Base-by-base conservation (phyloP, 2,113 vertebrate species). In the Numida meleagris region DNA sequence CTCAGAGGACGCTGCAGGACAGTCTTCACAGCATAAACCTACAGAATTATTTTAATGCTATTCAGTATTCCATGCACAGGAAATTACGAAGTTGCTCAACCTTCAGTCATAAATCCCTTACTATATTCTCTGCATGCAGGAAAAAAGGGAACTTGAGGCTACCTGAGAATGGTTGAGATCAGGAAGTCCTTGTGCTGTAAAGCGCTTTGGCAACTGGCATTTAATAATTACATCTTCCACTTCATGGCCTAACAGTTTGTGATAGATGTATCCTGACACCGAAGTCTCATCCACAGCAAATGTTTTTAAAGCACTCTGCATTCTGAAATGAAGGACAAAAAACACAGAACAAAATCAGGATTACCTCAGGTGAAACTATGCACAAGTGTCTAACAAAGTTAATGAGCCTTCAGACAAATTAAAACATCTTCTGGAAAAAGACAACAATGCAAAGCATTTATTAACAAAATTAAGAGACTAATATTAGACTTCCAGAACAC, bases 101-200 rank as follows among this genome's bases (percentile, higher is more conserved):
- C 21, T 65, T 40, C n/a, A 0, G 21, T 68, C 18, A 2, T 29
- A 45, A 50, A 38, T 23, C 14, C 59, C n/a, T 24, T 17, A 6
- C 71, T 13, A 1, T 19, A 12, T 12, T 17, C 48, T 34, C 24
- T 9, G 68, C 4, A 2, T 4, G 33, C 3, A 48, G 29, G 2
- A 29, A 14, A 25, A 73, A 48, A 40, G 17, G 16, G 57, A 53
- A 72, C 70, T 16, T 5, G 40, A 53, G 13, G 61, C 86, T 88
- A 99, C 99, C 99, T 99, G 99, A 65, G 99, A 99, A 96, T 99
- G 99, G 96, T 99, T 99, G 96, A 99, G 99, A 97, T 99, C 99
- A 3, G 99, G 99, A 25, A 99, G 98, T 13, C 99, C 99, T 92
- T 99, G 99, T 11, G 99, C 99, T 29, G 99, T 99, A 96, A 99